Percentiles rank a stretch among this genome's conserved stretches.
These are phyloP conservation scores for Elmis aenea DNA, from an alignment of 2,888 invertebrate genomes.

Conservation along the genomic window DNA sequence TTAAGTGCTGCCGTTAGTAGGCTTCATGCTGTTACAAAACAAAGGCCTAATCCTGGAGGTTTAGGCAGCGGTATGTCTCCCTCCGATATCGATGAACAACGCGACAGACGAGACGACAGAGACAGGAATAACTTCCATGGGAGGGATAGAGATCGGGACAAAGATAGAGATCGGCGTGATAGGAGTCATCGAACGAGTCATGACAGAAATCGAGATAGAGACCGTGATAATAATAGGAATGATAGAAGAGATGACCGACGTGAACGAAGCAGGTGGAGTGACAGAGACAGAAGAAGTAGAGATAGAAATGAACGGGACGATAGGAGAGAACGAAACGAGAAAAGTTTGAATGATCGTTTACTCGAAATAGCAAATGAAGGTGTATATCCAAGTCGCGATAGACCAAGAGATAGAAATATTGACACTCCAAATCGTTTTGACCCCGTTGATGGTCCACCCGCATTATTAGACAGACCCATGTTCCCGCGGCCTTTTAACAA, in stretches of 20 bases:
- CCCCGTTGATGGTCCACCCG: slow-evolving; percentile 38
- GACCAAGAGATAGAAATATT: slow-evolving; percentile 8
- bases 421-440: slow-evolving; percentile 10
- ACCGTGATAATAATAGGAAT: slow-evolving; percentile 35
- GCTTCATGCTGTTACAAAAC: slow-evolving; percentile 18
- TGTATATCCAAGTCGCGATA: slow-evolving; percentile 18
- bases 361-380: slow-evolving; percentile 28
- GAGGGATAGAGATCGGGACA: slow-evolving; percentile 40
- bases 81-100: slow-evolving; percentile 32
- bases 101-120: slow-evolving; percentile 23
- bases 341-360: slow-evolving; percentile 33
- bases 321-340: slow-evolving; percentile 37
- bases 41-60: slow-evolving; percentile 10
- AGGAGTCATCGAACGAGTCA: slow-evolving; percentile 31
- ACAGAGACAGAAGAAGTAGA: slow-evolving; percentile 18
- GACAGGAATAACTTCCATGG: slow-evolving; percentile 29
- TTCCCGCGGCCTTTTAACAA: slow-evolving; percentile 31
- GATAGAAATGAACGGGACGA: slow-evolving; percentile 28
- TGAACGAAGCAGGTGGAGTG: slow-evolving; percentile 30
- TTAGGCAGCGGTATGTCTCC: slow-evolving; percentile 19
- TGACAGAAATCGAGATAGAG: slow-evolving; percentile 34
- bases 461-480: slow-evolving; percentile 42
- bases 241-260: slow-evolving; percentile 37
- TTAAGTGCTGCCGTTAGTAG: slow-evolving; percentile 23
- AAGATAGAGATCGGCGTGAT: slow-evolving; percentile 39